Evolutionary conservation across 2,888 invertebrate genomes (phyloP), one percentile per base, ranked within the genome.

Genomic region (Amiota mariae): DNA sequence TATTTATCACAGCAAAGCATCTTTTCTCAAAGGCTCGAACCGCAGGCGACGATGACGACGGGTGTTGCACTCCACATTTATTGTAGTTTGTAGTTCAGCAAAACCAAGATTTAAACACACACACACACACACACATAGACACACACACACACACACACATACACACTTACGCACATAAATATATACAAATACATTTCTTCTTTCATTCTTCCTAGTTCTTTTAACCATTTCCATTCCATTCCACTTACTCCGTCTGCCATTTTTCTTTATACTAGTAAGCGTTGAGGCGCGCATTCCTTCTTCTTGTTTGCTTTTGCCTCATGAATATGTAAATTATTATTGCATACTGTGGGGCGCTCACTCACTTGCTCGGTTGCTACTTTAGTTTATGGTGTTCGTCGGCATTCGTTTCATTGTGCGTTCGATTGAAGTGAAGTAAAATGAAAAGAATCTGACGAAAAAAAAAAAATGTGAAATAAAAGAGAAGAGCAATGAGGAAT

Each of bases 241-340:
- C 54, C 13, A 15, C 54, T 54, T 13, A n/a, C 18, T 56, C 1
- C 24, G 24, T 24, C 24, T 3, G 3, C 56, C 8, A 12, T 12
- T 54, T 12, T n/a, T n/a, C 56, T 8, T 18, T 56, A 18, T 57
- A 2, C 0, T 36, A 36, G 36, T 36, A 6, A 36, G 2, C 36
- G 6, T 36, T 36, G 36, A 0, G 36, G 36, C 2, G 8, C 36
- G 36, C 36, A 47, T 48, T 64, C 15, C 47, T 13, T 64, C 47
- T 64, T n/a, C 47, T 13, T 36, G 36, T 36, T 36, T 36, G 36
- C 36, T 36, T 36, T 36, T 46, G n/a, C n/a, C 82, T 85, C 84
- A 83, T 83, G 84, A 83, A 83, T 85, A 83, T 83, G 83, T 85
- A 83, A 83, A 83, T 83, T 83, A 85, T 83, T 83, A 83, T 83